Evolutionary conservation across 1,140 invertebrate genomes (phyloP).

Genomic region (Mamestra configurata): DNA sequence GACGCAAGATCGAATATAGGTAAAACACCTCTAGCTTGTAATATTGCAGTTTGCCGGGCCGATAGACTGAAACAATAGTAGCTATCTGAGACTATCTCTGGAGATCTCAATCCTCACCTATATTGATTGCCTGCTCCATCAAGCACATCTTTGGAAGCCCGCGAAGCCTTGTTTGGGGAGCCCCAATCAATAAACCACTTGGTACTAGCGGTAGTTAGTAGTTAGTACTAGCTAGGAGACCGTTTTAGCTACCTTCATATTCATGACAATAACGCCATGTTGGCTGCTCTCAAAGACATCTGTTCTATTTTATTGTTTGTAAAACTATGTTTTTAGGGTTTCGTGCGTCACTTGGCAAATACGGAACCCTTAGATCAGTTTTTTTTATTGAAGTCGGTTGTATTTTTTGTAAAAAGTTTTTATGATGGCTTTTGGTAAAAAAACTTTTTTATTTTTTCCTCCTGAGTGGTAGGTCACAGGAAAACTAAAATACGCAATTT

Average conservation of each 20-base stretch:
- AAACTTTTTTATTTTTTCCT: no score
- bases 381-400: no score
- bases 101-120: conserved; percentile 18
- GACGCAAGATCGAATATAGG: background rate
- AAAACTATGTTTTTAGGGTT: no score
- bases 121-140: conserved; percentile 42
- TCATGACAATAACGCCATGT: background rate
- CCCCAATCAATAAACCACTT: conserved; percentile 10
- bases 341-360: no score
- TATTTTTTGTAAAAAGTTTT: no score
- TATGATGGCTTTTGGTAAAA: no score
- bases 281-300: background rate
- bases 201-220: no score
- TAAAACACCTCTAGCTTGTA: conserved; percentile 8
- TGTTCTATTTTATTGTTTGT: no score
- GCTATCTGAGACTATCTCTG: background rate
- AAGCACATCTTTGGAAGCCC: conserved; percentile 32
- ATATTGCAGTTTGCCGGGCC: conserved; percentile 20
- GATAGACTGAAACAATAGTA: conserved; percentile 25
- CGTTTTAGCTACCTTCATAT: background rate
- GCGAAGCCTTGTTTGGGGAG: conserved; percentile 16
- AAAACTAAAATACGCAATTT: no score
- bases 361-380: no score
- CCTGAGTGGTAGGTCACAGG: no score
- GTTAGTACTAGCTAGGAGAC: background rate